Conservation (phyloP, 2,113 vertebrate species). For the Irena cyanogastra region DNA sequence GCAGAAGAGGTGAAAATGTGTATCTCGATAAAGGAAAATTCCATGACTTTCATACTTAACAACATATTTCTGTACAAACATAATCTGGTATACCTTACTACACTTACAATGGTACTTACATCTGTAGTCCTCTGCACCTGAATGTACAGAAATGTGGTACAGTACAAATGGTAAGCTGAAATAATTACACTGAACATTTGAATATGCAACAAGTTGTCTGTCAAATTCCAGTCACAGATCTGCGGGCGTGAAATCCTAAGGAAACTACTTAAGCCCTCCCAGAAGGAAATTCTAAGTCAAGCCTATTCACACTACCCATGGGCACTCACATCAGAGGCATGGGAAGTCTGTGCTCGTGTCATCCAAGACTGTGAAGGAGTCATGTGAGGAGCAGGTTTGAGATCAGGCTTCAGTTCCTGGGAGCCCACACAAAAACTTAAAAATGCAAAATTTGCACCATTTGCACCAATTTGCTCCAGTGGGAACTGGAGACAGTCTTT, state of each 20-base stretch:
- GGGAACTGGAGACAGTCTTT: neutral
- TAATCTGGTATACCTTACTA: neutral
- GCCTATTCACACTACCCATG: neutral
- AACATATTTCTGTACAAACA: neutral
- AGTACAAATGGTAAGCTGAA: neutral
- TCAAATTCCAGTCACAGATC: neutral
- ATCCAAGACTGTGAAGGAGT: neutral
- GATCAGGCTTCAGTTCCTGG: neutral
- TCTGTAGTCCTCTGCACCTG: neutral
- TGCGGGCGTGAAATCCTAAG: neutral
- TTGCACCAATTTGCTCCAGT: neutral
- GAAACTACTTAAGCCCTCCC: neutral
- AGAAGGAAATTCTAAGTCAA: neutral
- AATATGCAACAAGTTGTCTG: neutral
- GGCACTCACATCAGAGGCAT: neutral
- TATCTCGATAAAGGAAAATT: neutral
- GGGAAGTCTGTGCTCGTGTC: neutral
- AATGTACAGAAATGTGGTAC: neutral
- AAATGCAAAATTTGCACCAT: neutral
- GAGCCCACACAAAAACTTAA: neutral
- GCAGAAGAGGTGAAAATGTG: neutral
- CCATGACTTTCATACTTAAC: neutral
- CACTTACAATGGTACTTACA: neutral
- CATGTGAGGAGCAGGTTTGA: neutral
- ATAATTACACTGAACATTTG: neutral